Conservation (phyloP, 2,797 vertebrate species). For the Eulemur coronatus region DNA sequence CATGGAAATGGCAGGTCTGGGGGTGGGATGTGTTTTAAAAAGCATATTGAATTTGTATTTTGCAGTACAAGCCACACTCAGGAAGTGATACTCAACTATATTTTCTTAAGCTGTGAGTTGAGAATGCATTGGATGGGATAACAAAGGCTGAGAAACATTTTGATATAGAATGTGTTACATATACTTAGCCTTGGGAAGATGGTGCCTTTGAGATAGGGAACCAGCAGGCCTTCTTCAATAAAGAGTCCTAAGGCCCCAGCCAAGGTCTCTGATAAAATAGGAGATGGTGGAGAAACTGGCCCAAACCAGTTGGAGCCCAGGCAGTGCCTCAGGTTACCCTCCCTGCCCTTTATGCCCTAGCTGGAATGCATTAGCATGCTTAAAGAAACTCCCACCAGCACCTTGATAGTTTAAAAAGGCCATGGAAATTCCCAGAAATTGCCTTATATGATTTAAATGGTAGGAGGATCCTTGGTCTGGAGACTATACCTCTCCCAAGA, state of each 20-base stretch:
- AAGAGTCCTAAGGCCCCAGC: not conserved
- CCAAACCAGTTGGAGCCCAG: not conserved
- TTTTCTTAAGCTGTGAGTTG: not conserved
- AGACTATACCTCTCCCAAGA: not conserved
- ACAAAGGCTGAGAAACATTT: not conserved
- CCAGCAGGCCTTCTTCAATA: not conserved
- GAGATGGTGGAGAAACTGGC: not conserved
- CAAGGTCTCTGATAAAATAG: not conserved
- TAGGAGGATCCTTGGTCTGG: not conserved
- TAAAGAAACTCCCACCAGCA: not conserved
- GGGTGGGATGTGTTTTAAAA: not conserved
- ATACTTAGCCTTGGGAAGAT: not conserved
- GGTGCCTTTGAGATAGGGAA: not conserved
- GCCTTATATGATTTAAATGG: not conserved
- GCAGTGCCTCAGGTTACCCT: not conserved
- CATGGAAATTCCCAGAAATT: not conserved
- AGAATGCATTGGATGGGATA: not conserved
- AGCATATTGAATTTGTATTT: not conserved
- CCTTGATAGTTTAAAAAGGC: not conserved
- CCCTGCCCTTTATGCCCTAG: not conserved
- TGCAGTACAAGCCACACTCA: not conserved
- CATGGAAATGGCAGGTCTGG: not conserved
- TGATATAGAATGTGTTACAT: not conserved
- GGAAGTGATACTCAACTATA: not conserved
- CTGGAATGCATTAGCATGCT: not conserved